These are phyloP conservation scores for Oligia strigilis DNA, from an alignment of 2,888 invertebrate genomes.

Conservation along the genomic window DNA sequence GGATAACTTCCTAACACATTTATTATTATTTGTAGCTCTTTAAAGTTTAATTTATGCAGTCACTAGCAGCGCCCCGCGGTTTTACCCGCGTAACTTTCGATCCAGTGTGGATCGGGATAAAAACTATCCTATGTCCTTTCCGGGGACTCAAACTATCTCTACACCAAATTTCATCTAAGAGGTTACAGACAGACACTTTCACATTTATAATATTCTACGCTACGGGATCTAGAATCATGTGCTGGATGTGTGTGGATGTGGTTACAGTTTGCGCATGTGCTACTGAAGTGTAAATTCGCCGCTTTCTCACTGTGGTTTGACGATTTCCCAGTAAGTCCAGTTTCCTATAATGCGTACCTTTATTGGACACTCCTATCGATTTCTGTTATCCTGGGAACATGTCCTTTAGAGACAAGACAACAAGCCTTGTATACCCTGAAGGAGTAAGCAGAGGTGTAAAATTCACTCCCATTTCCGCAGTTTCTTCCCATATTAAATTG, in stretches of 20 bases:
- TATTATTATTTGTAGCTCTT: background rate
- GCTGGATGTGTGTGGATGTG: too few species aligned
- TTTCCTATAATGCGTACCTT: too few species aligned
- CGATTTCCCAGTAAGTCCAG: background rate
- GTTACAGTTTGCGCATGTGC: background rate
- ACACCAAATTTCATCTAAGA: too few species aligned
- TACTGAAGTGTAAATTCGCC: background rate
- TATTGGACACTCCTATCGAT: background rate
- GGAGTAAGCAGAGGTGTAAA: background rate
- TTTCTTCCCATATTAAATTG: background rate
- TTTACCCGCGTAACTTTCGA: too few species aligned
- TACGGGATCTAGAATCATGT: too few species aligned
- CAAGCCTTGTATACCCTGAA: background rate
- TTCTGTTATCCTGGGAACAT: background rate
- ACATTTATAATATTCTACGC: too few species aligned
- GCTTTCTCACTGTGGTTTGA: background rate
- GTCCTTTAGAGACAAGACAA: background rate
- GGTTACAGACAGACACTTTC: too few species aligned
- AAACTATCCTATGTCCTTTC: too few species aligned
- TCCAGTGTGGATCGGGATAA: too few species aligned
- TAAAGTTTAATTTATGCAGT: background rate
- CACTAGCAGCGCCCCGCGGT: too few species aligned
- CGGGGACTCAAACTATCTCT: too few species aligned
- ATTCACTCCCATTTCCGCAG: background rate
- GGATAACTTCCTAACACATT: background rate